Base-by-base conservation (phyloP, 2,113 vertebrate species). In the Hydrochoerus hydrochaeris region DNA sequence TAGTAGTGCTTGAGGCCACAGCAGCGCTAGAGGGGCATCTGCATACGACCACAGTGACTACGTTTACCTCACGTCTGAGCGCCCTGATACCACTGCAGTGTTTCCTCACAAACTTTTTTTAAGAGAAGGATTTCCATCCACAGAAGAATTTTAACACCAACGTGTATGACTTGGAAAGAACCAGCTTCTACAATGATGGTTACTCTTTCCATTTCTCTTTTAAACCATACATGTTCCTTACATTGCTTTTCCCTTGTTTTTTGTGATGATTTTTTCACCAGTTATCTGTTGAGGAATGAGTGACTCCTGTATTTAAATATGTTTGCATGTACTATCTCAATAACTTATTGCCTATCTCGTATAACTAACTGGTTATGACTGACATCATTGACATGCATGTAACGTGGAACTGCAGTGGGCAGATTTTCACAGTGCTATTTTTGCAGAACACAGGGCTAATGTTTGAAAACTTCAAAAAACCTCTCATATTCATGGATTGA, bases 91-190 rank as follows among this genome's bases (percentile, higher is more conserved):
- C 5, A 4, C 3, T 35, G 22, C 1, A 77, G 26, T 60, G 54
- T 65, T 92, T 89, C 24, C 41, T 89, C 46, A 85, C 46, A 81
- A 8, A 16, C 26, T 49, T 58, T 65, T 63, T 26, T 92, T 67
- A 7, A 73, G 41, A 22, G 54, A 82, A 83, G 20, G 71, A 2
- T 88, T 88, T 93, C 22, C 77, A 80, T n/a, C 38, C 10, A 63
- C 87, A 54, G 26, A 75, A 88, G 52, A 41, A 16, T 82, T 96
- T 77, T 88, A 82, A 96, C 30, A 5, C 28, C 16, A 67, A 93
- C 4, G 46, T 2, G 22, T 46, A 38, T 85, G 84, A 13, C 49
- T 95, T 54, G 58, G 77, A 88, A 88, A 57, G 26, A 58, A n/a
- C 58, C 7, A 46, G 3, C 49, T 63, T 65, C 38, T 91, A 49